Evolutionary conservation across 64 coral and sea anemone genomes (phyloP).

Genomic region (Actinia equina): DNA sequence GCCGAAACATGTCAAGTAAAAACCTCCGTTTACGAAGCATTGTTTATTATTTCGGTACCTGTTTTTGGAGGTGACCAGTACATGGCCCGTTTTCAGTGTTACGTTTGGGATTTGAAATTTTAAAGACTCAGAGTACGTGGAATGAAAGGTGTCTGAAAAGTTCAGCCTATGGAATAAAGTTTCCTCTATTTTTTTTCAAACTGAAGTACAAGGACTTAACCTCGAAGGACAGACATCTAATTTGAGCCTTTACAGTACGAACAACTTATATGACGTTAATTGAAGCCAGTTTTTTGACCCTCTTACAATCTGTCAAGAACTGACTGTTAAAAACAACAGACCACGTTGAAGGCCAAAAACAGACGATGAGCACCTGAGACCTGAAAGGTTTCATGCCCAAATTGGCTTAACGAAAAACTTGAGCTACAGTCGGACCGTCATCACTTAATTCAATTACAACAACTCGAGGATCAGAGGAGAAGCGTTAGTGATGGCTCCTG

Average conservation of each 20-base stretch:
- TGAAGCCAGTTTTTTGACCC: neutral
- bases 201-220: neutral
- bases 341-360: neutral
- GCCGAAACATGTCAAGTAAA: too few relatives aligned
- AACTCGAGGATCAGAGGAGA: neutral
- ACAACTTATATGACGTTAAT: neutral
- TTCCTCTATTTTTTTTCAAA: neutral
- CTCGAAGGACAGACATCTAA: neutral
- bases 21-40: too few relatives aligned
- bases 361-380: neutral
- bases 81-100: neutral
- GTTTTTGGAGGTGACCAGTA: neutral
- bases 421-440: neutral
- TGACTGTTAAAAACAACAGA: conserved; percentile 10
- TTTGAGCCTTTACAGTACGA: neutral
- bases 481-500: neutral
- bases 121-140: neutral
- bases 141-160: neutral
- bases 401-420: neutral
- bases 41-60: too few relatives aligned
- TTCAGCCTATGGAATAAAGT: neutral
- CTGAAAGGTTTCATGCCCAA: neutral
- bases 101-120: too few relatives aligned
- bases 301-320: neutral
- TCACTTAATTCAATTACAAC: neutral